Evolutionary conservation across 2,797 vertebrate species (phyloP), one percentile per base, ranked within the genome.

Genomic region (Coendou prehensilis): DNA sequence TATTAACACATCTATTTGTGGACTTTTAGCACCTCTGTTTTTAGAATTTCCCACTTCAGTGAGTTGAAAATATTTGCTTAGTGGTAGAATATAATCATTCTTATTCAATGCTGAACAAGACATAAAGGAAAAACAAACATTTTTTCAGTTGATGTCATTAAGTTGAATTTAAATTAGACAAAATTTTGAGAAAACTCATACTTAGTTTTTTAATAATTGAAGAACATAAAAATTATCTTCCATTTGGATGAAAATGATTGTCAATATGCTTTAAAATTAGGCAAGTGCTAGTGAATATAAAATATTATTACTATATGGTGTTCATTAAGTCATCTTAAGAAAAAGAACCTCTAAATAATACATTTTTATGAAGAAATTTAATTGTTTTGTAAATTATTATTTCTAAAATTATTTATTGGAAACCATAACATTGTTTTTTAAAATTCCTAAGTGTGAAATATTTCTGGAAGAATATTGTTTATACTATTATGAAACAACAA

Each of bases 191-290:
- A 63, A 73, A 52, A 10, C 37, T n/a, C 3, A 50, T 10, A 83
- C 10, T 26, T 10, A 37, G 52, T 75, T 52, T 52, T 57, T 84
- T 73, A 41, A 92, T 81, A 63, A 63, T 75, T 92, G 2, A 47
- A 54, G 4, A 20, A 37, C 41, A 18, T 18, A 79, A 63, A 33
- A 17, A 81, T 83, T 23, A 61, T 64, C 37, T 93, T 61, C 17
- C 45, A 54, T 61, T 93, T 89, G 63, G 56, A 52, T 76, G 45
- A 52, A 78, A 93, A 61, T 59, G 3, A 73, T 89, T 85, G n/a
- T 84, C n/a, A 95, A 52, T 82, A 82, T 9, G 3, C 22, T 83
- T 92, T 73, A 93, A 61, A 71, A 50, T 84, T 81, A 93, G 73
- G 45, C 52, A 95, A 87, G 18, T 64, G 47, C 26, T 79, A 85